Percentiles rank a stretch among this genome's conserved stretches.
Conservation (phyloP, 53 echinoderm and acorn worm genomes). For the Mesocentrotus franciscanus region DNA sequence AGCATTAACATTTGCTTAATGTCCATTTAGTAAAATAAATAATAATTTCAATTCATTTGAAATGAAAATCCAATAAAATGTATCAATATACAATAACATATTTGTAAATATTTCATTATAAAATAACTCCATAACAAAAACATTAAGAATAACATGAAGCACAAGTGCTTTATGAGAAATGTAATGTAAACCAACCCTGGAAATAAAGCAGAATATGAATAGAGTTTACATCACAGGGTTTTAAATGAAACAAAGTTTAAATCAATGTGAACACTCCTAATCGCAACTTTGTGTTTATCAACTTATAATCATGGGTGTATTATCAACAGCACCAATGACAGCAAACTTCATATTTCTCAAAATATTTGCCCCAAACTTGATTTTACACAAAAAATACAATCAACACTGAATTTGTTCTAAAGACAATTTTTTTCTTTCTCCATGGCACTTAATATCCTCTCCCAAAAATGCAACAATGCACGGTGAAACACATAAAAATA, state of each 20-base stretch:
- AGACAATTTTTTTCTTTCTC: neutral
- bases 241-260: neutral
- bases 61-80: neutral
- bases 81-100: neutral
- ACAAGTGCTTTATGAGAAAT: neutral
- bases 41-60: neutral
- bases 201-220: neutral
- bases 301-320: neutral
- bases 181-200: neutral
- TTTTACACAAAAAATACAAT: neutral
- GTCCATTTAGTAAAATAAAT: neutral
- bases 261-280: neutral
- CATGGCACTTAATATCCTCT: slow-evolving; percentile 13
- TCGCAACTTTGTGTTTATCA: neutral
- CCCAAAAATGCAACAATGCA: slow-evolving; percentile 29
- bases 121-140: neutral
- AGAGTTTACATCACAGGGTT: neutral
- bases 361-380: neutral
- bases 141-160: neutral
- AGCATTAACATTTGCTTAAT: neutral
- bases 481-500: slow-evolving; percentile 42
- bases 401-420: neutral
- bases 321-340: neutral
- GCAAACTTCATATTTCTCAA: neutral
- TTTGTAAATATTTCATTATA: neutral